These are phyloP conservation scores for Scylla paramamosain DNA, from an alignment of 1,140 invertebrate genomes.

Conservation along the genomic window DNA sequence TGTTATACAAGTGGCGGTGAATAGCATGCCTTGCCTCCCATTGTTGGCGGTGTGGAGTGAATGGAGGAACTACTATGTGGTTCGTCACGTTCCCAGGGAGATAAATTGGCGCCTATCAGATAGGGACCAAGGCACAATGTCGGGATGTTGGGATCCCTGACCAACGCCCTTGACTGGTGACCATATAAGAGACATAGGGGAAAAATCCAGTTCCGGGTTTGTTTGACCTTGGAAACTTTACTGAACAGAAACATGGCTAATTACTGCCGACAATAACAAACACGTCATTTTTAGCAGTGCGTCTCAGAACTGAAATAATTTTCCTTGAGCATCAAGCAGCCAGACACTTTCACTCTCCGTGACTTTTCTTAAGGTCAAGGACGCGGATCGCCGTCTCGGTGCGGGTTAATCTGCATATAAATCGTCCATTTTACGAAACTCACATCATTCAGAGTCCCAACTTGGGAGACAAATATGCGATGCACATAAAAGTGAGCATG, in stretches of 20 bases:
- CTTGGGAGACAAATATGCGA: background rate
- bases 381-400: background rate
- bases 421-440: background rate
- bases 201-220: background rate
- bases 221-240: background rate
- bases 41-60: background rate
- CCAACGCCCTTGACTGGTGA: background rate
- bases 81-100: background rate
- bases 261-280: background rate
- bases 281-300: background rate
- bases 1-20: background rate
- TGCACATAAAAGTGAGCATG: background rate
- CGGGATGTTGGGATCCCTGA: slow-evolving; percentile 9
- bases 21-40: background rate
- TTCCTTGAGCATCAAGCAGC: background rate
- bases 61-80: background rate
- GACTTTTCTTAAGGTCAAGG: background rate
- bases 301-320: background rate
- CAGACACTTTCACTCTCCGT: background rate
- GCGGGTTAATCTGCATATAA: background rate
- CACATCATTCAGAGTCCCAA: background rate
- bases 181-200: too few species aligned
- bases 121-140: background rate
- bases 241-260: background rate
- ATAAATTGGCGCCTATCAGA: background rate